phyloP scores from a whole-genome alignment of 2,113 vertebrate species.

The Datnioides undecimradiatus region DNA sequence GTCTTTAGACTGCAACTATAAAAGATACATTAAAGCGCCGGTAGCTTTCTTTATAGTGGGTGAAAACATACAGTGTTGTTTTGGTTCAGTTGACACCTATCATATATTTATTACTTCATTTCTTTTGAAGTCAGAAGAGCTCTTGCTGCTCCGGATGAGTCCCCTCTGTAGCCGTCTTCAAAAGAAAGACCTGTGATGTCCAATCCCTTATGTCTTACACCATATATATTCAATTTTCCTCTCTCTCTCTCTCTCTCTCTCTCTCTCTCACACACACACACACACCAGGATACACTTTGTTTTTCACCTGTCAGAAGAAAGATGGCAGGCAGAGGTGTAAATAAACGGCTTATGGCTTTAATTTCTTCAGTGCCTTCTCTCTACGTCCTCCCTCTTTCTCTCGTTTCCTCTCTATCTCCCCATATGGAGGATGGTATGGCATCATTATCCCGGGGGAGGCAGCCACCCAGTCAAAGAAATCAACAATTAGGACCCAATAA shows the following conservation, averaged over 20 bases:
- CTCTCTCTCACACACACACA: slow-evolving; percentile 2
- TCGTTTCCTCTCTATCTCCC: slow-evolving; percentile 8
- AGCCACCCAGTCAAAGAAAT: slow-evolving; percentile 67
- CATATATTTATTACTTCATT: slow-evolving; percentile 57
- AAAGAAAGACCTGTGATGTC: slow-evolving; percentile 62
- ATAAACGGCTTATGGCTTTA: slow-evolving; percentile 18
- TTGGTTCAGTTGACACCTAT: slow-evolving; percentile 53
- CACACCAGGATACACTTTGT: slow-evolving; percentile 10
- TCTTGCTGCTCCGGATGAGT: slow-evolving; percentile 28
- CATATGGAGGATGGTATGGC: slow-evolving; percentile 40
- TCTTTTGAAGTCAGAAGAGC: slow-evolving; percentile 63
- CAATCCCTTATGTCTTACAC: slow-evolving; percentile 39
- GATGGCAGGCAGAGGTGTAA: background rate
- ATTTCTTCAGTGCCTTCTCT: slow-evolving; percentile 12
- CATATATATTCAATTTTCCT: slow-evolving; percentile 42
- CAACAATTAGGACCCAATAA: slow-evolving; percentile 75
- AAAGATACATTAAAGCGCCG: slow-evolving; percentile 57
- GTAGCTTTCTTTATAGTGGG: background rate
- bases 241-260: background rate
- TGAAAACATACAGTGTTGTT: slow-evolving; percentile 29
- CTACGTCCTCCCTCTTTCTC: background rate
- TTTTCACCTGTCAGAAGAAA: slow-evolving; percentile 52
- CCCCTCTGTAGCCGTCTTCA: slow-evolving; percentile 53
- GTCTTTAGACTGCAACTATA: slow-evolving; percentile 20
- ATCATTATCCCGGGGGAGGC: slow-evolving; percentile 68